These are phyloP conservation scores for Chydorus sphaericus DNA, from an alignment of 2,888 invertebrate species.

Conservation along the genomic window DNA sequence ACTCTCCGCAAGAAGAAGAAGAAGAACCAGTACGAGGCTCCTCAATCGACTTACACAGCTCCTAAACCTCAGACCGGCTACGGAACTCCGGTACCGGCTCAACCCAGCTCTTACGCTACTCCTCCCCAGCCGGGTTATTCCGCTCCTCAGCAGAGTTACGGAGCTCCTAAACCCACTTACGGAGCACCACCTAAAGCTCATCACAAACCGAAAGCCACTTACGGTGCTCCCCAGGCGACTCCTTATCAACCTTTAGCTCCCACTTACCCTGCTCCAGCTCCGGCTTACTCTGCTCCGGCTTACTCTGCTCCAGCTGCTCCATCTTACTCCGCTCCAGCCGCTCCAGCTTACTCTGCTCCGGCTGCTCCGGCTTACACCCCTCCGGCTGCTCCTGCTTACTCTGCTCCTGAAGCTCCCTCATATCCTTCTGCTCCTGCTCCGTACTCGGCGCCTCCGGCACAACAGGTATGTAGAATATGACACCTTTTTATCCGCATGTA, in stretches of 20 bases:
- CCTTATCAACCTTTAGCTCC: too few species aligned
- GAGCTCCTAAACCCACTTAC: not conserved
- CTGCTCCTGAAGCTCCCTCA: too few species aligned
- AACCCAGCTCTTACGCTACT: not conserved
- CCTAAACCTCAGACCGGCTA: not conserved
- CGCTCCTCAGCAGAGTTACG: not conserved
- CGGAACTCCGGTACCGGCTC: not conserved
- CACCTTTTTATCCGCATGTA: too few species aligned
- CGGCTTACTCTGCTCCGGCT: not conserved
- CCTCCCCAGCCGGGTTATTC: not conserved
- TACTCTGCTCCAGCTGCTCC: not conserved
- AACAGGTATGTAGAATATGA: too few species aligned
- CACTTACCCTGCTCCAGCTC: too few species aligned
- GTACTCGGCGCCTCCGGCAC: not conserved
- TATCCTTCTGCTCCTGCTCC: not conserved
- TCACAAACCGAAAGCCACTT: not conserved
- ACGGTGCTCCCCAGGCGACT: not conserved
- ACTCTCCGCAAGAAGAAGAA: not conserved
- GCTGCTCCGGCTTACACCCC: not conserved
- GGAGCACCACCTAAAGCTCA: too few species aligned
- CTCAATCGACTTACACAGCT: not conserved
- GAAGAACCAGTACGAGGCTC: too few species aligned
- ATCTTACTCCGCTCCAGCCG: not conserved
- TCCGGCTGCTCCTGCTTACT: conserved; percentile 1
- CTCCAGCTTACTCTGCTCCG: not conserved